Evolutionary conservation across 2,113 vertebrate species (phyloP).

Genomic region (Tursiops truncatus): DNA sequence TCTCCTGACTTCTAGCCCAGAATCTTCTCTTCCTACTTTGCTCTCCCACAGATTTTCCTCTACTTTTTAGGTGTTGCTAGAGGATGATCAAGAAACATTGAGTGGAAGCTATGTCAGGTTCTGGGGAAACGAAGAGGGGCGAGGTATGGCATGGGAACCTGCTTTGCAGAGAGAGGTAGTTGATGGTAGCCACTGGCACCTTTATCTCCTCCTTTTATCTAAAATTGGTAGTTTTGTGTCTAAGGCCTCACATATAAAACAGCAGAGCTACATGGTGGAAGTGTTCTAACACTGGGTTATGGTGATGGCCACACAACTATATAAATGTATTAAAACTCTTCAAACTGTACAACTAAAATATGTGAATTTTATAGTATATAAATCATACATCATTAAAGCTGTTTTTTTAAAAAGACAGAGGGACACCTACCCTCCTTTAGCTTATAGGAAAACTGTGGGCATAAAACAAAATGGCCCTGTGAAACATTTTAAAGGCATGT

Average conservation of each 20-base stretch:
- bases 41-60: neutral
- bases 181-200: neutral
- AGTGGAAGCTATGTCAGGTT: neutral
- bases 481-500: conserved; percentile 36
- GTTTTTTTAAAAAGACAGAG: neutral
- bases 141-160: neutral
- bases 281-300: conserved; percentile 31
- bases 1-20: neutral
- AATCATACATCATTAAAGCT: neutral
- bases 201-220: neutral
- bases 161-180: neutral
- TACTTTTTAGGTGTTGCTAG: neutral
- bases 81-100: neutral
- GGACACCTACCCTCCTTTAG: neutral
- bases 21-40: conserved; percentile 3
- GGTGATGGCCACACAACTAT: neutral
- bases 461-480: neutral
- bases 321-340: conserved; percentile 31
- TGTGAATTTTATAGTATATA: neutral
- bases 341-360: neutral
- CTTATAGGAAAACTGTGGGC: neutral
- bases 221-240: neutral
- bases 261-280: neutral
- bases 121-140: neutral
- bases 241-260: neutral